phyloP scores from a whole-genome alignment of 2,888 invertebrate species.

The Anaspis maculata region DNA sequence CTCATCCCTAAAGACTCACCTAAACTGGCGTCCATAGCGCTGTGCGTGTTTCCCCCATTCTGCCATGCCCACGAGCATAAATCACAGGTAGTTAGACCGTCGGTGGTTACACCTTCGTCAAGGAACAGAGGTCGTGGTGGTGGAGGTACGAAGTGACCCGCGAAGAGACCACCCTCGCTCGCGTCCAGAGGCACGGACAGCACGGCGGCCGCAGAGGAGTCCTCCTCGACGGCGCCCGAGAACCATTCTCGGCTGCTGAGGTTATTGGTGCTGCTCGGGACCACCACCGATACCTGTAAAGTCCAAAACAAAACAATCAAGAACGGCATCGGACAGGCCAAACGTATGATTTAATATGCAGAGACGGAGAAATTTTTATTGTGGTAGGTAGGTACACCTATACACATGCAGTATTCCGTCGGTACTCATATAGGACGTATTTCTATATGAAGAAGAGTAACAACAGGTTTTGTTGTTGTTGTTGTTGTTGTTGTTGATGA shows the following conservation, averaged over 20 bases:
- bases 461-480: too few species aligned
- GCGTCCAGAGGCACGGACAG: constrained; percentile 29
- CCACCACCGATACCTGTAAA: constrained; percentile 26
- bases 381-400: too few species aligned
- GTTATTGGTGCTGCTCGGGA: constrained; percentile 19
- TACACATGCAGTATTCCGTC: too few species aligned
- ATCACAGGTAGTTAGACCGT: constrained; percentile 66
- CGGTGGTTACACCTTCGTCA: constrained; percentile 54
- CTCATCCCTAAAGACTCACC: constrained; percentile 46
- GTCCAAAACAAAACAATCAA: too few species aligned
- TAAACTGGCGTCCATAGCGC: constrained; percentile 46
- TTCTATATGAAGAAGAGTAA: too few species aligned
- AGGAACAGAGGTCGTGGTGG: constrained; percentile 59
- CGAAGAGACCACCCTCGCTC: constrained; percentile 37
- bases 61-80: constrained; percentile 67
- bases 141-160: constrained; percentile 53
- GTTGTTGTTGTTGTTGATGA: too few species aligned
- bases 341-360: too few species aligned
- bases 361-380: too few species aligned
- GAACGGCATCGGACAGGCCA: too few species aligned
- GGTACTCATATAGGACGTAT: too few species aligned
- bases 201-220: constrained; percentile 10
- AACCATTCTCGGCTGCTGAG: constrained; percentile 20
- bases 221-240: constrained; percentile 21
- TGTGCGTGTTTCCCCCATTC: constrained; percentile 38